Evolutionary conservation across 1,140 invertebrate genomes (phyloP).

Genomic region (Doryteuthis pealeii): DNA sequence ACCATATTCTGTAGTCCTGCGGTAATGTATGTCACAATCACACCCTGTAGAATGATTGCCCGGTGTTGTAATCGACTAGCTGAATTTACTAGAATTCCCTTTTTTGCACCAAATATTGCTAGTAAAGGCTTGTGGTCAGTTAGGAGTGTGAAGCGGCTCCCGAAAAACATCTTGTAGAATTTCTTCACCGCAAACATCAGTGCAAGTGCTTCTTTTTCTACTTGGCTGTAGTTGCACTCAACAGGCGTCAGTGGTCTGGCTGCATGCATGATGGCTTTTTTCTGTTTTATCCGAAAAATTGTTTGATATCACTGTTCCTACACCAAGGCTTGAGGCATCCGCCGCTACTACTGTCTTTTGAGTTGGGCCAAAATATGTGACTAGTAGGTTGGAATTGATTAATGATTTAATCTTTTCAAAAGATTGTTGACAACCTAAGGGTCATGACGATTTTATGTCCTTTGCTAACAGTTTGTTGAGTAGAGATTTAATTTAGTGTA

Average conservation of each 20-base stretch:
- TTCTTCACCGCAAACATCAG: no score
- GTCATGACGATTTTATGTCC: background rate
- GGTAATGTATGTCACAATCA: background rate
- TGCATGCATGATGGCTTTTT: no score
- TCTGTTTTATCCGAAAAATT: no score
- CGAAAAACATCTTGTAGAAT: background rate
- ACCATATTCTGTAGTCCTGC: background rate
- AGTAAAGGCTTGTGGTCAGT: background rate
- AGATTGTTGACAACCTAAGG: background rate
- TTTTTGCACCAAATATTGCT: background rate
- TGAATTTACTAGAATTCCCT: background rate
- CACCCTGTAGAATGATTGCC: background rate
- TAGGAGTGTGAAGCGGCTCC: background rate
- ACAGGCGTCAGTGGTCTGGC: background rate
- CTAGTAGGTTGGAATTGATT: background rate
- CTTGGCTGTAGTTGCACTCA: background rate
- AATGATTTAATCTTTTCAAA: background rate
- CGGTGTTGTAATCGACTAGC: background rate
- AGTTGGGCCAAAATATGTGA: background rate
- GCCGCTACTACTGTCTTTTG: background rate
- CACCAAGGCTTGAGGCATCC: background rate
- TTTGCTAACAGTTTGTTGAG: background rate
- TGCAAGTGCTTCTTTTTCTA: no score
- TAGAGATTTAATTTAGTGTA: background rate
- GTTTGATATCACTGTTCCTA: background rate